Percentiles rank a stretch among this genome's conserved stretches.
Evolutionary conservation across 2,888 invertebrate genomes (phyloP).

Genomic region (Caenorhabditis angaria): DNA sequence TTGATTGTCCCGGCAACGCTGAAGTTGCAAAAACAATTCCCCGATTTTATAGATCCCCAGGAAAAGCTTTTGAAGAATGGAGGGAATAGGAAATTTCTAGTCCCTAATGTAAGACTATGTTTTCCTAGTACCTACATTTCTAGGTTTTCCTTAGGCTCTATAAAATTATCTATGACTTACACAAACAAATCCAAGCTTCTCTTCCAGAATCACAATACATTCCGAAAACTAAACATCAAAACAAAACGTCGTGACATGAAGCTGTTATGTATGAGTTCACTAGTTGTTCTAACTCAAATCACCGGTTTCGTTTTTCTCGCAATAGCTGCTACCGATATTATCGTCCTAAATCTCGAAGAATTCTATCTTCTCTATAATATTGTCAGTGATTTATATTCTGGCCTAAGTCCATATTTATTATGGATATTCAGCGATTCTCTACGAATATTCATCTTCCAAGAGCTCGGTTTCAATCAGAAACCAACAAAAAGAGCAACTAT

Average conservation of each 20-base stretch:
- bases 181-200: no score
- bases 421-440: conserved; percentile 38
- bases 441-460: conserved; percentile 18
- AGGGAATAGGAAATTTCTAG: no score
- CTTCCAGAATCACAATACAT: conserved; percentile 1
- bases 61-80: no score
- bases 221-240: conserved; percentile 2
- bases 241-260: conserved; percentile 9
- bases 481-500: background rate
- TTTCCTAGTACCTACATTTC: no score
- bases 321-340: background rate
- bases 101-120: no score
- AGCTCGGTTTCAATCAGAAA: conserved; percentile 11
- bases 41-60: no score
- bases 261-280: conserved; percentile 30
- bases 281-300: conserved; percentile 29
- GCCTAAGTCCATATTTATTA: conserved; percentile 26
- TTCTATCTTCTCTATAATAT: conserved; percentile 30
- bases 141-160: no score
- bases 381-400: conserved; percentile 28
- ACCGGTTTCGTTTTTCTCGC: conserved; percentile 18
- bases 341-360: conserved; percentile 18
- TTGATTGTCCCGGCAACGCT: no score
- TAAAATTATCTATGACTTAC: no score
- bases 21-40: no score